Evolutionary conservation across 2,888 invertebrate species (phyloP).

Genomic region (Steromphala cineraria): DNA sequence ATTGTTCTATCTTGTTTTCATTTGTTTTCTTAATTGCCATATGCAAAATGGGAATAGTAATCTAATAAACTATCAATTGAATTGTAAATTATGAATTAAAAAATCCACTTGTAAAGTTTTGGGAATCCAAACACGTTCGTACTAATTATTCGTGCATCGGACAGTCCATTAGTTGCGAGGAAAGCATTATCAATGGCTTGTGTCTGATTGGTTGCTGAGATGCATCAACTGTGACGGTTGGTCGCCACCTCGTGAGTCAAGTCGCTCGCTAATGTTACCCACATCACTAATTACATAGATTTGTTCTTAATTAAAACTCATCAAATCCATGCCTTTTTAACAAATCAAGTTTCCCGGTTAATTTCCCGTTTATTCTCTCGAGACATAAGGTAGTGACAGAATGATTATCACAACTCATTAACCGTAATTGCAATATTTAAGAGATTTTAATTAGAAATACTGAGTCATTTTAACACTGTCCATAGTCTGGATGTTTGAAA

Average conservation of each 20-base stretch:
- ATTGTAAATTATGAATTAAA: too few relatives aligned
- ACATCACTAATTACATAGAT: constrained; percentile 8
- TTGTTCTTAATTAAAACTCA: not conserved
- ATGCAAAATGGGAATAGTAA: too few relatives aligned
- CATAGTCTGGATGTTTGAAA: not conserved
- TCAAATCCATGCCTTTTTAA: constrained; percentile 2
- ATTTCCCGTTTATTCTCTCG: not conserved
- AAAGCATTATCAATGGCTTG: not conserved
- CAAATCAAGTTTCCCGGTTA: not conserved
- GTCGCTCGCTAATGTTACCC: not conserved
- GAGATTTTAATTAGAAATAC: not conserved
- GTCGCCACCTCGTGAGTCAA: not conserved
- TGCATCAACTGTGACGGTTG: not conserved
- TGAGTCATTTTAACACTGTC: not conserved
- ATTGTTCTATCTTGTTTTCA: too few relatives aligned
- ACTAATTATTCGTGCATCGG: not conserved
- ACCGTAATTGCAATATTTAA: not conserved
- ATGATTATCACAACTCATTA: not conserved
- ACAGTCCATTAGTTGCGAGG: not conserved
- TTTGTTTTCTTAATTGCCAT: too few relatives aligned
- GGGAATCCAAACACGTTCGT: not conserved
- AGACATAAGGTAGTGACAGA: not conserved
- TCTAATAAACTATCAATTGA: too few relatives aligned
- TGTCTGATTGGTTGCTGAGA: not conserved
- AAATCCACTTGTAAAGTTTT: not conserved